Conservation (phyloP, 2,888 invertebrate species). For the Pseudococcus viburni region DNA sequence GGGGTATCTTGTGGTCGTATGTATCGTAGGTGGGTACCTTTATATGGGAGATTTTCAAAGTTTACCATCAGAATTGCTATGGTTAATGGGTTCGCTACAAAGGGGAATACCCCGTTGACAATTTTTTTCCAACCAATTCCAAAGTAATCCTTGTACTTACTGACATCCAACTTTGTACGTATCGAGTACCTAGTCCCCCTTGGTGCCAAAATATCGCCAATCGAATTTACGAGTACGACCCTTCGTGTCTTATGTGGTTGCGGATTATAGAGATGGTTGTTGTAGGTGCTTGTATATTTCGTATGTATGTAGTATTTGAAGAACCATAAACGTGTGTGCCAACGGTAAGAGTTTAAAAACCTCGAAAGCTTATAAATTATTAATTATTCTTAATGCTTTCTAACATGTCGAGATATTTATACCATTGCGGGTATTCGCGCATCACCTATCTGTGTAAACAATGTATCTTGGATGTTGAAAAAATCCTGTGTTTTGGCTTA, state of each 20-base stretch:
- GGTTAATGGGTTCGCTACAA: neutral
- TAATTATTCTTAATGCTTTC: constrained; percentile 20
- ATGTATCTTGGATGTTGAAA: neutral
- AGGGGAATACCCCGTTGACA: neutral
- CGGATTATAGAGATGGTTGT: neutral
- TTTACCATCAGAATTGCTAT: neutral
- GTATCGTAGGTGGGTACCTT: neutral
- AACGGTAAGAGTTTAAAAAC: constrained; percentile 9
- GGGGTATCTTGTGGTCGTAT: neutral
- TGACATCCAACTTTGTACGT: neutral
- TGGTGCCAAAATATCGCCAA: neutral
- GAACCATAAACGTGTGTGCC: neutral
- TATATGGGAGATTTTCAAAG: constrained; percentile 6
- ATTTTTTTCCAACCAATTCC: constrained; percentile 44
- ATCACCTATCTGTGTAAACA: neutral
- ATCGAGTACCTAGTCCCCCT: neutral
- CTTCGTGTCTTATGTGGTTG: neutral
- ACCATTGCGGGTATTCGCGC: constrained; percentile 6
- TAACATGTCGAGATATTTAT: constrained; percentile 28
- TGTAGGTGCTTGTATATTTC: neutral
- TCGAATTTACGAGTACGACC: constrained; percentile 29
- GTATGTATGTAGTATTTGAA: neutral
- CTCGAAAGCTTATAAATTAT: constrained; percentile 17
- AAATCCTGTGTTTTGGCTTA: constrained; percentile 1
- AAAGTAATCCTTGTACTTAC: constrained; percentile 24